Percentiles rank a stretch among this genome's conserved stretches.
phyloP scores from a whole-genome alignment of 2,888 invertebrate genomes.

The Pimpla rufipes region DNA sequence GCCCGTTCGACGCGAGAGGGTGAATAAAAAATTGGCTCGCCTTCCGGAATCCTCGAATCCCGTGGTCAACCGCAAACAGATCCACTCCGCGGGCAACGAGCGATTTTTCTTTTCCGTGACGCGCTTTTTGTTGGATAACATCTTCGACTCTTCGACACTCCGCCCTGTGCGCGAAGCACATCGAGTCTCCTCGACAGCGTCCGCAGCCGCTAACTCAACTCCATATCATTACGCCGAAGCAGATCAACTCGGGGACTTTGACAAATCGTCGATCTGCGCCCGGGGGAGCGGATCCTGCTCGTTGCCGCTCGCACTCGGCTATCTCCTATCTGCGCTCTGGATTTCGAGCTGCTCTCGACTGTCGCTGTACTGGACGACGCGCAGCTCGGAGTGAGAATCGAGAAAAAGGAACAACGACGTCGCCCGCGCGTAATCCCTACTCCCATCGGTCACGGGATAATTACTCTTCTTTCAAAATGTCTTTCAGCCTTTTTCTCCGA shows the following conservation, averaged over 20 bases:
- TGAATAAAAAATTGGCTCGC: constrained; percentile 64
- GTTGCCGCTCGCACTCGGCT: constrained; percentile 49
- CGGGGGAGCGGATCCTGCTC: constrained; percentile 65
- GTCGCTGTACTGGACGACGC: constrained; percentile 6
- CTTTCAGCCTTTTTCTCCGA: not conserved
- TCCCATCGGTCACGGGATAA: constrained; percentile 57
- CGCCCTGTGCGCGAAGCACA: constrained; percentile 37
- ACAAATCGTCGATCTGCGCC: constrained; percentile 83
- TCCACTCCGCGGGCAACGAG: constrained; percentile 37
- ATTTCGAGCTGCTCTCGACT: constrained; percentile 49
- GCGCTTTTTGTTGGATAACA: constrained; percentile 14
- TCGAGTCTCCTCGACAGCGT: constrained; percentile 57
- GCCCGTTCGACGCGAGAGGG: constrained; percentile 3
- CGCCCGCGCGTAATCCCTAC: constrained; percentile 40
- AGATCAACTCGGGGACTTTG: constrained; percentile 80
- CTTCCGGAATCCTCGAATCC: constrained; percentile 55
- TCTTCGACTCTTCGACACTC: constrained; percentile 60
- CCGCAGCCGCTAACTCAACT: constrained; percentile 58
- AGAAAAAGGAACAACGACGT: constrained; percentile 39
- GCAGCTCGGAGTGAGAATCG: constrained; percentile 49
- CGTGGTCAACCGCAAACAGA: constrained; percentile 49
- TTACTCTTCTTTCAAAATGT: constrained; percentile 54
- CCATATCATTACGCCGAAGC: constrained; percentile 51
- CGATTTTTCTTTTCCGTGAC: constrained; percentile 37
- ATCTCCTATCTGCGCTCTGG: constrained; percentile 68